These are phyloP conservation scores for Turdus rufiventris DNA, from an alignment of 2,113 vertebrate genomes.

Conservation along the genomic window DNA sequence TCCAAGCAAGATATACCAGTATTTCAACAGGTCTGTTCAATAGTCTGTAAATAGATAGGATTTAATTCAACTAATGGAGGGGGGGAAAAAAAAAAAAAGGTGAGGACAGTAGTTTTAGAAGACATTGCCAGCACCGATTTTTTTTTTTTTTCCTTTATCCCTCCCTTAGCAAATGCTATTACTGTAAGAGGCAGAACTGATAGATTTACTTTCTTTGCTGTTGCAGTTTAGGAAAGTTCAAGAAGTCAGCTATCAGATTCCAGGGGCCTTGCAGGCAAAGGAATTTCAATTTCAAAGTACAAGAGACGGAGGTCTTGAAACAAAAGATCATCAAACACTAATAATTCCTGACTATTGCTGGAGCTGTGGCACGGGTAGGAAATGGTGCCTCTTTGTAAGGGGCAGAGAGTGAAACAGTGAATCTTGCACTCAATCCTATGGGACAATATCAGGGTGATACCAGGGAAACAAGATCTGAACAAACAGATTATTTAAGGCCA, in stretches of 20 bases:
- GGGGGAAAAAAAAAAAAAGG: neutral
- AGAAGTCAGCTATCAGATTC: constrained; percentile 67
- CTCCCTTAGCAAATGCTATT: neutral
- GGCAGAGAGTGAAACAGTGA: neutral
- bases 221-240: constrained; percentile 65
- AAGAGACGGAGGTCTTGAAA: constrained; percentile 69
- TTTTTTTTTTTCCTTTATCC: neutral
- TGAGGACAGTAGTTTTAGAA: neutral
- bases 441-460: neutral
- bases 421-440: neutral
- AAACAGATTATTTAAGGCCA: neutral
- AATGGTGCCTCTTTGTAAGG: neutral
- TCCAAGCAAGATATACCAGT: neutral
- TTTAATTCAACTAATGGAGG: constrained; percentile 15
- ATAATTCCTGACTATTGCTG: constrained; percentile 54
- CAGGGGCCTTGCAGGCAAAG: constrained; percentile 54
- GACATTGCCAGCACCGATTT: neutral
- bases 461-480: neutral
- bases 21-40: neutral
- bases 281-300: constrained; percentile 77
- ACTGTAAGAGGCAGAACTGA: neutral
- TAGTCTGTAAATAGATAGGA: neutral
- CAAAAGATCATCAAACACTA: constrained; percentile 70
- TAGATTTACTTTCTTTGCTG: constrained; percentile 59
- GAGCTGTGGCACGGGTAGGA: constrained; percentile 20